Percentiles rank a stretch among this genome's conserved stretches.
These are phyloP conservation scores for Drosophila obscura DNA, from an alignment of 1,140 invertebrate genomes.

Conservation along the genomic window DNA sequence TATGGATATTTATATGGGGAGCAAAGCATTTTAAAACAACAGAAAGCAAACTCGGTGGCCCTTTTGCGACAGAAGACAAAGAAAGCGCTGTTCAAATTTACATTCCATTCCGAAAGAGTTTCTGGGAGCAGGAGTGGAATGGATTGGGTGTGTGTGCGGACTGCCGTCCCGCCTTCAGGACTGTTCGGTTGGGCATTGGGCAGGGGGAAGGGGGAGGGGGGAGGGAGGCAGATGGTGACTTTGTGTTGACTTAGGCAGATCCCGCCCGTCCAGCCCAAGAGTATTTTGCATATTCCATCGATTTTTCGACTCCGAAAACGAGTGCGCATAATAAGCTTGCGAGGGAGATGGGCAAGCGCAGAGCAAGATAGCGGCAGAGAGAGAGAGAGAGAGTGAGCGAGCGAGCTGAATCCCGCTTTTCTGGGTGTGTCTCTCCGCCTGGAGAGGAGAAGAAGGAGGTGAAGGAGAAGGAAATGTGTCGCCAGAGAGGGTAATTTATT, in stretches of 20 bases:
- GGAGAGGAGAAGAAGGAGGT: not conserved
- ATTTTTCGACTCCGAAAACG: slow-evolving; percentile 72
- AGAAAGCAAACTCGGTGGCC: slow-evolving; percentile 18
- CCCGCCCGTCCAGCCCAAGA: slow-evolving; percentile 40
- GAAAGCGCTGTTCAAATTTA: slow-evolving; percentile 65
- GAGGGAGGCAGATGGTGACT: slow-evolving; percentile 12
- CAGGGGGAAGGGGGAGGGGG: not conserved
- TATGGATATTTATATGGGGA: no score
- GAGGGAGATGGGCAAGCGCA: slow-evolving; percentile 35
- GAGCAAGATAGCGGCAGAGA: slow-evolving; percentile 20
- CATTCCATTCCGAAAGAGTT: slow-evolving; percentile 58
- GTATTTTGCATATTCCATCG: slow-evolving; percentile 80
- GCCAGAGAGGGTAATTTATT: slow-evolving; percentile 78
- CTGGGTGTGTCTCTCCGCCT: slow-evolving; percentile 52
- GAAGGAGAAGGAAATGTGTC: slow-evolving; percentile 64
- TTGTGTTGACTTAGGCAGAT: slow-evolving; percentile 71
- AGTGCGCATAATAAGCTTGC: slow-evolving; percentile 75
- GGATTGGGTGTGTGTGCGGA: slow-evolving; percentile 8
- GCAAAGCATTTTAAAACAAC: slow-evolving; percentile 38
- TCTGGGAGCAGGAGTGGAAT: slow-evolving; percentile 12
- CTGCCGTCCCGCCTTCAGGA: not conserved
- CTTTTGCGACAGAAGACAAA: slow-evolving; percentile 53
- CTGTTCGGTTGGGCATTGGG: not conserved
- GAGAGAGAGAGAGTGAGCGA: not conserved
- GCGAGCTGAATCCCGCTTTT: slow-evolving; percentile 9